Base-by-base conservation (phyloP, 2,888 invertebrate genomes). In the Machimus rusticus region DNA sequence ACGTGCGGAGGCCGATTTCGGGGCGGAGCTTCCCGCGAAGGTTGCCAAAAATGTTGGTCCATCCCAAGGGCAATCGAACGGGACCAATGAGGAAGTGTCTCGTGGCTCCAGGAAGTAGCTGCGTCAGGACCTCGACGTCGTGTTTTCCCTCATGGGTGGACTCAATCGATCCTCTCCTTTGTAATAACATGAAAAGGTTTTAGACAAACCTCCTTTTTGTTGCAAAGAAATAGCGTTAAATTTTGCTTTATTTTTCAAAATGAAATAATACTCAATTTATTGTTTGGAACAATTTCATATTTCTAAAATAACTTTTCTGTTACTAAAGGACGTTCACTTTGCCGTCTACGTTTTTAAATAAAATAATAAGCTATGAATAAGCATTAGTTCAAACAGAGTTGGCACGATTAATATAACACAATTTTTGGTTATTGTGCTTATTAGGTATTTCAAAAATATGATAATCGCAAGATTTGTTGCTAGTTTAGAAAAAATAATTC, bases 1-100 rank as follows among this genome's bases (percentile, higher is more conserved):
- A 82, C 66, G 37, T 82, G 19, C 82, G 82, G 57, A 57, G 39
- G 82, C 51, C 28, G n/a, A 82, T 66, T 74, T 16, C n/a, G 46
- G 82, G 82, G 82, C 82, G 82, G 82, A 82, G 82, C 57, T 57
- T 81, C 16, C 19, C 19, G 34, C 6, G 37, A 39, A 57, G 9
- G 55, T 55, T 82, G 55, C 57, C 82, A 55, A 82, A 82, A 82
- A 82, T 82, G 9, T 82, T 57, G 66, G 82, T 82, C 82, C 82
- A 82, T 37, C 82, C 82, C 82, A 82, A 39, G 82, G 82, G 34
- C 51, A 34, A 55, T 57, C 16, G n/a, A n/a, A 19, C 19, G 19
- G 34, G 19, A 82, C 82, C 82, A 82, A 82, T 82, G 66, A 37
- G 82, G 37, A 82, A 82, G 19, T 66, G 2, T 23, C 51, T 37